Base-by-base conservation (phyloP, 1,140 invertebrate species). In the Caerostris extrusa region DNA sequence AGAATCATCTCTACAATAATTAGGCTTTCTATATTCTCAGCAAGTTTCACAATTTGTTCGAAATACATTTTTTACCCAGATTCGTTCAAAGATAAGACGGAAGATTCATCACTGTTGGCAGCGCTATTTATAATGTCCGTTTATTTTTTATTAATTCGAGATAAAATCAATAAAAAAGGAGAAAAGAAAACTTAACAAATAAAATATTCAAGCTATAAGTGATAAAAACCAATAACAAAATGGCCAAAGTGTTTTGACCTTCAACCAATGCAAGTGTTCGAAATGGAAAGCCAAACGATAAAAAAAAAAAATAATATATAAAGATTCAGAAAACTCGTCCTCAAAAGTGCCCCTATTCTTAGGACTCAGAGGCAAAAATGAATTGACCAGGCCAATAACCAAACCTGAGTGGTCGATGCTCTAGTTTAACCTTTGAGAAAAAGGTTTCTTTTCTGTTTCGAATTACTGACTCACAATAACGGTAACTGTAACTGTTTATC, bases 341-440 rank as follows among this genome's bases (percentile, higher is more conserved):
- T 60, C 17, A 17, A 64, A 88, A 88, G 86, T 61, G 61, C 60
- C 58, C 61, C 60, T 64, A 7, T 88, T 88, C 56, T 60, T 5
- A 53, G 12, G 58, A 19, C 86, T 88, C 60, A 67, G 14, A 88
- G 34, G 61, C 58, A 50, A 34, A 34, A 53, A 53, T n/a, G 86
- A 56, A 53, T 34, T 88, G 86, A 88, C 86, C 86, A 57, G 86
- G 86, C 86, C 86, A 88, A 88, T 88, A 88, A 88, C 86, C 60
- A 88, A 88, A 64, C 60, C 61, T 64, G 14, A 88, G 12, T 88
- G 86, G 86, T 88, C 86, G 86, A 88, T 88, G 86, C 19, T 88
- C 86, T 88, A 64, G 58, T 88, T 88, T 88, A 50, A 64, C 86
- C 86, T 88, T 53, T 57, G 10, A 5, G 56, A 85, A 85, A 67